Conservation (phyloP, 2,113 vertebrate genomes). For the Danio rerio region DNA sequence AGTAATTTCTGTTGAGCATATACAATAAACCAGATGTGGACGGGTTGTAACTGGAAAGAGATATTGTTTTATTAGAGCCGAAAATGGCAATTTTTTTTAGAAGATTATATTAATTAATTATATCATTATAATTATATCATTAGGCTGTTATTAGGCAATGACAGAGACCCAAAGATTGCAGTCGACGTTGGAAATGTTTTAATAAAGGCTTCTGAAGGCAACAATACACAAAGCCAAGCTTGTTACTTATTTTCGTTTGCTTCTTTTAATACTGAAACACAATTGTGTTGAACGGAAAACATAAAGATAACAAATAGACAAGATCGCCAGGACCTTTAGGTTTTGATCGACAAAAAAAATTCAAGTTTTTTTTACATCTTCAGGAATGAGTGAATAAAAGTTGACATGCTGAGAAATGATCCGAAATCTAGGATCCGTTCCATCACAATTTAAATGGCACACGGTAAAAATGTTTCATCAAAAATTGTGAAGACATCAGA, state of each 20-base stretch:
- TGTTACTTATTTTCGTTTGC: background rate
- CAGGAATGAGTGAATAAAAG: no score
- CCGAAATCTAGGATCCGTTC: background rate
- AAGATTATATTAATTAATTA: conserved; percentile 38
- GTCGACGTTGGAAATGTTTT: conserved; percentile 5
- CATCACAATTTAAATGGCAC: background rate
- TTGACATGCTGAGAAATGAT: background rate
- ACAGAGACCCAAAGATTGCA: background rate
- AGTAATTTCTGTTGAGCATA: no score
- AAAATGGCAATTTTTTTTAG: background rate
- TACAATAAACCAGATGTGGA: no score
- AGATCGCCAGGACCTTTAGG: conserved; percentile 12
- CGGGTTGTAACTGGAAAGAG: conserved; percentile 7
- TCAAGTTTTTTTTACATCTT: no score
- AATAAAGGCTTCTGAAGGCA: background rate
- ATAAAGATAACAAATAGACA: background rate
- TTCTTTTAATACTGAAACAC: background rate
- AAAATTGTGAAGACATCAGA: background rate
- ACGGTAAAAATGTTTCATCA: background rate
- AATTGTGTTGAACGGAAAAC: conserved; percentile 5
- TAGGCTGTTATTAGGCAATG: background rate
- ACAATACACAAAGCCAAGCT: background rate
- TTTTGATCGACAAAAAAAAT: background rate
- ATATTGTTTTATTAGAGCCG: background rate
- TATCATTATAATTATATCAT: conserved; percentile 36